These are phyloP conservation scores for Trissolcus brochymenae DNA, from an alignment of 2,888 invertebrate genomes.

Conservation along the genomic window DNA sequence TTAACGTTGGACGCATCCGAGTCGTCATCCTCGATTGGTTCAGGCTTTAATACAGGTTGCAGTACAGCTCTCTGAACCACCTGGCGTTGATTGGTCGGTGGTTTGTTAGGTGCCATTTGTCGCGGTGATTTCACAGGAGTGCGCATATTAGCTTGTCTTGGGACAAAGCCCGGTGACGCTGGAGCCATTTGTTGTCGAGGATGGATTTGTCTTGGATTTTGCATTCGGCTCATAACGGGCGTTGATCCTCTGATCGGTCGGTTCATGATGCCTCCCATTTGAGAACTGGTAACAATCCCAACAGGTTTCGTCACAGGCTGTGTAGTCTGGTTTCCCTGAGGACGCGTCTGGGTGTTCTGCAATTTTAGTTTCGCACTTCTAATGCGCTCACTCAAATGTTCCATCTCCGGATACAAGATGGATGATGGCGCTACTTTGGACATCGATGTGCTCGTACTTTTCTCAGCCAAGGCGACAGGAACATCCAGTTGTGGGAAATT, in stretches of 20 bases:
- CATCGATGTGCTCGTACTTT: slow-evolving; percentile 30
- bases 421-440: slow-evolving; percentile 50
- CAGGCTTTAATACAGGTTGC: slow-evolving; percentile 31
- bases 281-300: slow-evolving; percentile 13
- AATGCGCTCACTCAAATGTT: slow-evolving; percentile 68
- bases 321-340: slow-evolving; percentile 6
- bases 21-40: slow-evolving; percentile 49
- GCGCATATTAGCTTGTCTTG: background rate
- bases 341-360: slow-evolving; percentile 15
- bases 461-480: background rate
- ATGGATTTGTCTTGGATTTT: background rate
- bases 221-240: background rate
- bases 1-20: background rate
- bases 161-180: background rate
- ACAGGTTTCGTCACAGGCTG: slow-evolving; percentile 18
- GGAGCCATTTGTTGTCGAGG: background rate
- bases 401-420: slow-evolving; percentile 63
- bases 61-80: background rate
- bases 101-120: background rate
- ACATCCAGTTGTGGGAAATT: background rate
- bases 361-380: slow-evolving; percentile 63
- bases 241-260: background rate
- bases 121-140: background rate
- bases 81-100: background rate
- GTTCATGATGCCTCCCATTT: background rate